A percentile compares a stretch with the other conserved stretches of the same genome.
Conservation (phyloP, 2,888 invertebrate genomes). For the Stegophylla sp. region DNA sequence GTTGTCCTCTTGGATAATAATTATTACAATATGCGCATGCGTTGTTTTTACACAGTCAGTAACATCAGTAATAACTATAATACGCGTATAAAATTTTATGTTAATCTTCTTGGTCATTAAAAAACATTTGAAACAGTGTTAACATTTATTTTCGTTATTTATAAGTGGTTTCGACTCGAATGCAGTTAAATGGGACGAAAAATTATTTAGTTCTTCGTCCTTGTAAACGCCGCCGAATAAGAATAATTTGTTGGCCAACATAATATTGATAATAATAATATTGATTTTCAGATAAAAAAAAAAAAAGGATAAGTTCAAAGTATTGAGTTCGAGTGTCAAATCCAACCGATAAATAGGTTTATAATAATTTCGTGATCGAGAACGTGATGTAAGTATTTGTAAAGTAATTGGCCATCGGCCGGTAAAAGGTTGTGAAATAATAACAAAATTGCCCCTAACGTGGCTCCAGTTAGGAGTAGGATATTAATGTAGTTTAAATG, state of each 20-base stretch:
- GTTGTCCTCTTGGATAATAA: constrained; percentile 28
- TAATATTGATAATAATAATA: neutral
- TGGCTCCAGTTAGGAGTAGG: constrained; percentile 1
- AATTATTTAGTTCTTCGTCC: constrained; percentile 4
- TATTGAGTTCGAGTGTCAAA: neutral
- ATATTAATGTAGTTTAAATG: neutral
- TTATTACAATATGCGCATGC: constrained; percentile 36
- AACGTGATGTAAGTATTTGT: neutral
- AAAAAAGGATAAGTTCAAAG: neutral
- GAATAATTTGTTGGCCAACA: neutral
- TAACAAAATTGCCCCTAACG: neutral
- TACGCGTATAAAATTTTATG: constrained; percentile 32
- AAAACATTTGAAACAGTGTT: constrained; percentile 45
- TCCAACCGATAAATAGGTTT: neutral
- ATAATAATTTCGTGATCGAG: neutral
- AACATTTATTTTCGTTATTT: constrained; percentile 42
- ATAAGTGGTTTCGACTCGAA: neutral
- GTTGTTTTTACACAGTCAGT: constrained; percentile 33
- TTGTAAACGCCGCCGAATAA: neutral
- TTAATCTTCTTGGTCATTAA: constrained; percentile 53
- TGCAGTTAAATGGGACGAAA: constrained; percentile 44
- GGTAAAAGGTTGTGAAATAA: neutral
- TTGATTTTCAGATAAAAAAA: neutral
- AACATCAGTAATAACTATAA: neutral
- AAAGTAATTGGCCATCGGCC: neutral